phyloP scores from a whole-genome alignment of 2,888 invertebrate genomes.

The Tetrapedia diversipes region DNA sequence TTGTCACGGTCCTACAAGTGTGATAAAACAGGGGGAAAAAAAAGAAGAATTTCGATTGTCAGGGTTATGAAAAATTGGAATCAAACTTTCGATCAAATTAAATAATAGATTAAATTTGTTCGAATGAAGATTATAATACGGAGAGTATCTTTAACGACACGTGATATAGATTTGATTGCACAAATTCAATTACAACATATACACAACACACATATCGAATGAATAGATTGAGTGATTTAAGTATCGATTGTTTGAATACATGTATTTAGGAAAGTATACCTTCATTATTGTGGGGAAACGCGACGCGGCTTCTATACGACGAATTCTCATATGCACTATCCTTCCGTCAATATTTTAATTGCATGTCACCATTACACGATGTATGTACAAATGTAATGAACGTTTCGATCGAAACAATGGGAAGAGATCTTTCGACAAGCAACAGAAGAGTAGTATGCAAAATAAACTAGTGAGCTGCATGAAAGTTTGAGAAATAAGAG shows the following conservation, averaged over 20 bases:
- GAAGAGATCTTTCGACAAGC: background rate
- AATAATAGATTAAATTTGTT: too few relatives aligned
- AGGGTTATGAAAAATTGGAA: background rate
- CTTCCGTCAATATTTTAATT: conserved; percentile 25
- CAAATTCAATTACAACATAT: background rate
- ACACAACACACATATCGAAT: background rate
- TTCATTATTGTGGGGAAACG: conserved; percentile 28
- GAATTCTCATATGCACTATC: conserved; percentile 31
- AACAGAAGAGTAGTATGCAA: conserved; percentile 6
- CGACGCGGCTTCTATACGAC: conserved; percentile 37
- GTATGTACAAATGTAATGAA: conserved; percentile 3
- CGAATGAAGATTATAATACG: too few relatives aligned
- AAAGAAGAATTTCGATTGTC: background rate
- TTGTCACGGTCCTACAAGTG: background rate
- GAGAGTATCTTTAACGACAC: too few relatives aligned
- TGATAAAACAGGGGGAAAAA: background rate
- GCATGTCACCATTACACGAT: background rate
- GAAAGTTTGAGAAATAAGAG: background rate
- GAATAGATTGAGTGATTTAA: background rate
- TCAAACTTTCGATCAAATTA: background rate
- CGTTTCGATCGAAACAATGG: background rate
- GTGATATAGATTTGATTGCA: background rate
- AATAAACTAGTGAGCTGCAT: conserved; percentile 13
- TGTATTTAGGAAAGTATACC: conserved; percentile 27
- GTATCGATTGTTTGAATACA: background rate